phyloP scores from a whole-genome alignment of 2,888 invertebrate species.

The Carabus problematicus region DNA sequence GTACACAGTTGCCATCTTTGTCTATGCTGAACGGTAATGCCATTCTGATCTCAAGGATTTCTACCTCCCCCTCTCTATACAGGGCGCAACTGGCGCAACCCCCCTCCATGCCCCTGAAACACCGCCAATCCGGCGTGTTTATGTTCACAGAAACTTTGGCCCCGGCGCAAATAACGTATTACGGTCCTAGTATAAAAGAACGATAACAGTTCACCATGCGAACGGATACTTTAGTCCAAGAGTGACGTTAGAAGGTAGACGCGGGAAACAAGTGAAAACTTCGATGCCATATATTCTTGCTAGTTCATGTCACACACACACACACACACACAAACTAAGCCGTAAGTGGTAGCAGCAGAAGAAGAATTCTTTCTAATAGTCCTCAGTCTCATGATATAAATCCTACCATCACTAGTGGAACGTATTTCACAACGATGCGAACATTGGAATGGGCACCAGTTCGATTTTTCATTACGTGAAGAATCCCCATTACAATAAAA shows the following conservation, averaged over 20 bases:
- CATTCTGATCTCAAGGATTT: background rate
- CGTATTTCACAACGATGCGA: background rate
- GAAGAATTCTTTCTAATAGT: background rate
- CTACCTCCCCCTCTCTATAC: background rate
- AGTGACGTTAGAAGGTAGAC: background rate
- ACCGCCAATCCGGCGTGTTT: constrained; percentile 23
- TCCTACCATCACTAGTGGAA: background rate
- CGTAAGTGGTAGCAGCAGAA: constrained; percentile 13
- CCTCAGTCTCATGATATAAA: background rate
- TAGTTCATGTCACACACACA: constrained; percentile 33
- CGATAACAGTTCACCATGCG: constrained; percentile 40
- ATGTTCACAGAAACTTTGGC: constrained; percentile 28
- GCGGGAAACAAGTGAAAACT: constrained; percentile 36
- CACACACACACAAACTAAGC: constrained; percentile 32
- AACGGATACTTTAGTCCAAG: constrained; percentile 28
- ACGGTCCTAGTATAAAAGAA: constrained; percentile 39
- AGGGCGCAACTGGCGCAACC: background rate
- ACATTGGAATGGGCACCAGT: constrained; percentile 8
- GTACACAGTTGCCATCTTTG: constrained; percentile 27
- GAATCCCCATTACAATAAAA: constrained; percentile 36
- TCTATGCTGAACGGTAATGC: background rate
- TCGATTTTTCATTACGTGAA: constrained; percentile 38
- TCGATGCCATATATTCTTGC: constrained; percentile 32
- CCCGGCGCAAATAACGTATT: constrained; percentile 39
- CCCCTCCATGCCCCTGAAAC: background rate